Base-by-base conservation (phyloP, 2,888 invertebrate genomes). In the Resseliella maxima region DNA sequence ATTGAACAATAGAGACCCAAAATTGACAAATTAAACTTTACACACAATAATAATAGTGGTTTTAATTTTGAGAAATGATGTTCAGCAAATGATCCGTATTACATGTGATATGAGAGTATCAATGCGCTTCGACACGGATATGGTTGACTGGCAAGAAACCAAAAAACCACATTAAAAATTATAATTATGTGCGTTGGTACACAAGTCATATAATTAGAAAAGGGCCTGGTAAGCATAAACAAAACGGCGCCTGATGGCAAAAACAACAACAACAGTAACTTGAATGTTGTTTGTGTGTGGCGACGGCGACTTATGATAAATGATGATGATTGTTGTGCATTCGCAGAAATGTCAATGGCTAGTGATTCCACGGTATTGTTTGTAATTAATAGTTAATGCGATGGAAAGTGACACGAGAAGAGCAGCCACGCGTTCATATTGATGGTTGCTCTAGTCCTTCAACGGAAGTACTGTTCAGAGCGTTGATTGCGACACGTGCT, bases 161-260 rank as follows among this genome's bases (percentile, higher is more conserved):
- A n/a, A 59, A 24, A 50, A 24, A 81, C 81, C 83, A 83, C 83
- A 83, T 83, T 83, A 83, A 83, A 83, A 83, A 83, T 83, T 83
- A 24, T 83, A 83, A 83, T 83, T 83, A 83, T 83, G 36, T 83
- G 83, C 38, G 38, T 38, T 38, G 83, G 38, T 83, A n/a, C 24
- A 41, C 36, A n/a, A 83, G 38, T 83, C 38, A 27, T 18, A 83
- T 83, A 83, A 83, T 83, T 83, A 83, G 38, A 38, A 38, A 38
- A n/a, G 83, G 83, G 83, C 83, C 21, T 72, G 31, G 31, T 72
- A 15, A 35, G 12, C 12, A 59, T 59, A 15, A 72, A 72, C 72
- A 72, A 72, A 31, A 72, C 72, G 72, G 18, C 72, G 72, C 72
- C 72, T 72, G 72, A 72, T 72, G 72, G 72, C 72, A 35, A 59